Conservation (phyloP, 2,113 vertebrate genomes). For the Hassar affinis region DNA sequence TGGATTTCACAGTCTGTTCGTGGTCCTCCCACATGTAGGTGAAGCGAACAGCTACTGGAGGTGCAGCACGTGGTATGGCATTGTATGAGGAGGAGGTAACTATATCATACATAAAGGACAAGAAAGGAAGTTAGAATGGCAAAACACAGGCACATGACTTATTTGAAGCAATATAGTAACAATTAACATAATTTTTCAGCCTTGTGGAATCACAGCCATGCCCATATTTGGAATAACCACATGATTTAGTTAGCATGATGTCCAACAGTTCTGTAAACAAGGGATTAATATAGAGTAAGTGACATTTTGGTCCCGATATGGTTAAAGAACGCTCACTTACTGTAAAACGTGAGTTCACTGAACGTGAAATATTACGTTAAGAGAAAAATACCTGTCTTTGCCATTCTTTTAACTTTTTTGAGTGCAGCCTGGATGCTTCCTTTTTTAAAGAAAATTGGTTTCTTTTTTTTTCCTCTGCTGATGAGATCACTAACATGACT, state of each 20-base stretch:
- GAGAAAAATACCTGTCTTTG: too few species aligned
- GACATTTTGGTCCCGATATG: background rate
- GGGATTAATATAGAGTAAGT: background rate
- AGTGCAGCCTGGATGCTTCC: too few species aligned
- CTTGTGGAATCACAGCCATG: too few species aligned
- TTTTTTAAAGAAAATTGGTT: too few species aligned
- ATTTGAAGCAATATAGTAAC: background rate
- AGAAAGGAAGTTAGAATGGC: background rate
- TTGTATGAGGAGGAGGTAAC: constrained; percentile 94
- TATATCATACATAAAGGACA: background rate
- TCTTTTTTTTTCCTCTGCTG: too few species aligned
- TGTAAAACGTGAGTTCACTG: too few species aligned
- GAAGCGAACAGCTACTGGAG: constrained; percentile 82
- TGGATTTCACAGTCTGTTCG: constrained; percentile 18
- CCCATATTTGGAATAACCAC: background rate
- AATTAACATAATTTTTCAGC: too few species aligned
- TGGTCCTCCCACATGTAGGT: constrained; percentile 68
- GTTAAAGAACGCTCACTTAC: background rate
- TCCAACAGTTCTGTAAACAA: background rate
- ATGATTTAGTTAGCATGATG: too few species aligned
- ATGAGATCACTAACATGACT: background rate
- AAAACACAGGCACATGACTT: background rate
- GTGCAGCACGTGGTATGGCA: constrained; percentile 87
- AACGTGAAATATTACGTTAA: too few species aligned
- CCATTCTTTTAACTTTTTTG: too few species aligned